These are phyloP conservation scores for Ceraclea dissimilis DNA, from an alignment of 2,888 invertebrate species.

Conservation along the genomic window DNA sequence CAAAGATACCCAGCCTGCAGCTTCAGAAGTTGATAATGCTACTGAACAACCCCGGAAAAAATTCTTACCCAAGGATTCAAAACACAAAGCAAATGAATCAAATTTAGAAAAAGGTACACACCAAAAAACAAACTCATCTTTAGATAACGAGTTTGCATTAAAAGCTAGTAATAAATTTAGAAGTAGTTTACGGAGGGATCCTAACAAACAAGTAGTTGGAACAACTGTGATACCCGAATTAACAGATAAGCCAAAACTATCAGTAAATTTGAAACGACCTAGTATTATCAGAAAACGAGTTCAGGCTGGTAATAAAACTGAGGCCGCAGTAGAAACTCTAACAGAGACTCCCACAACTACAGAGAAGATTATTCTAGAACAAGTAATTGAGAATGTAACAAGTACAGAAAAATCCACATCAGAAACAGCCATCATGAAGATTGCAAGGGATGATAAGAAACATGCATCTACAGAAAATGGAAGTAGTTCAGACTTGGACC, in stretches of 20 bases:
- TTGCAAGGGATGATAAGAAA: conserved; percentile 43
- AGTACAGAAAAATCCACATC: conserved; percentile 42
- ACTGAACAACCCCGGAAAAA: conserved; percentile 43
- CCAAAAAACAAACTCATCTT: conserved; percentile 31
- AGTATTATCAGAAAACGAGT: conserved; percentile 36
- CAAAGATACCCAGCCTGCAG: conserved; percentile 34
- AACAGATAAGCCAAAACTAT: conserved; percentile 31
- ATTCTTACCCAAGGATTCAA: conserved; percentile 46
- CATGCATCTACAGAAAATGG: conserved; percentile 30
- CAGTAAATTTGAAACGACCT: conserved; percentile 33
- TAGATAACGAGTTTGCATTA: conserved; percentile 34
- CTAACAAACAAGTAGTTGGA: conserved; percentile 32
- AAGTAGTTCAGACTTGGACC: conserved; percentile 41
- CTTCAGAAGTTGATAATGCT: conserved; percentile 12
- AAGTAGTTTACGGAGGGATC: conserved; percentile 31
- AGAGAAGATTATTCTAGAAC: conserved; percentile 38
- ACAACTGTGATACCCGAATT: conserved; percentile 38
- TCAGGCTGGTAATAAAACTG: conserved; percentile 32
- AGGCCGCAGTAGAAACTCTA: conserved; percentile 22
- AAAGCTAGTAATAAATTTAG: conserved; percentile 40
- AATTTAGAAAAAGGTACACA: conserved; percentile 32
- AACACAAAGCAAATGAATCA: conserved; percentile 32
- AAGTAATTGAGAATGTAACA: conserved; percentile 38
- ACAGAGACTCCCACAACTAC: conserved; percentile 27
- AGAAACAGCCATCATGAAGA: conserved; percentile 52